Conservation (phyloP, 2,797 vertebrate species). For the Sebastiscus albofasciatus region DNA sequence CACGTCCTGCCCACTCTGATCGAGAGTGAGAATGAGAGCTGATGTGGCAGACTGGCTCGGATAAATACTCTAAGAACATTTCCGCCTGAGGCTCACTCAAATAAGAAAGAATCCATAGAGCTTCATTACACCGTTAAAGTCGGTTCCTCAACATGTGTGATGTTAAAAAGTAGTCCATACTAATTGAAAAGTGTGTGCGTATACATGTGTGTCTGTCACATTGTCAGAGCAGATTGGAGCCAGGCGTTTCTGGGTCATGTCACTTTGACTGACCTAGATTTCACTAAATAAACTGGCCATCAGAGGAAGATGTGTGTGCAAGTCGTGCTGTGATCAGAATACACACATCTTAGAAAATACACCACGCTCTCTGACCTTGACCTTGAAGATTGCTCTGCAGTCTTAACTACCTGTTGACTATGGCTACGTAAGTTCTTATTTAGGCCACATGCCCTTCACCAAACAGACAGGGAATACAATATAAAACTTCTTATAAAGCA, state of each 20-base stretch:
- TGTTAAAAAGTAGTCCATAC: slow-evolving; percentile 29
- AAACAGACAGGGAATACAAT: not conserved
- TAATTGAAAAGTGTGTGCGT: slow-evolving; percentile 49
- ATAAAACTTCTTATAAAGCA: not conserved
- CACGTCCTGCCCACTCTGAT: slow-evolving; percentile 48
- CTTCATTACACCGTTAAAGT: slow-evolving; percentile 29
- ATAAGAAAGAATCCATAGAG: slow-evolving; percentile 11
- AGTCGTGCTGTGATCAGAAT: not conserved
- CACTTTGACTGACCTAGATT: slow-evolving; percentile 55
- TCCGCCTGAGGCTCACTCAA: slow-evolving; percentile 27
- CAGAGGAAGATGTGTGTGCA: not conserved
- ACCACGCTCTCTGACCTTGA: not conserved
- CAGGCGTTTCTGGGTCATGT: slow-evolving; percentile 35
- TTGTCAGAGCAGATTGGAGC: slow-evolving; percentile 61
- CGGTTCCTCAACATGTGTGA: slow-evolving; percentile 18
- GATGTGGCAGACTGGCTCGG: slow-evolving; percentile 49
- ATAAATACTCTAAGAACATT: slow-evolving; percentile 60
- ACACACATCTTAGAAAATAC: not conserved
- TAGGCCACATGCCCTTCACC: not conserved
- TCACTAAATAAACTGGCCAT: slow-evolving; percentile 31
- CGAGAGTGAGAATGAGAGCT: slow-evolving; percentile 45
- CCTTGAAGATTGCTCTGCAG: not conserved
- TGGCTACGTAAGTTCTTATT: not conserved
- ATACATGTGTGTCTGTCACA: slow-evolving; percentile 41
- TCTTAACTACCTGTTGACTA: not conserved